phyloP scores from a whole-genome alignment of 2,797 vertebrate genomes.

The Galago senegalensis region DNA sequence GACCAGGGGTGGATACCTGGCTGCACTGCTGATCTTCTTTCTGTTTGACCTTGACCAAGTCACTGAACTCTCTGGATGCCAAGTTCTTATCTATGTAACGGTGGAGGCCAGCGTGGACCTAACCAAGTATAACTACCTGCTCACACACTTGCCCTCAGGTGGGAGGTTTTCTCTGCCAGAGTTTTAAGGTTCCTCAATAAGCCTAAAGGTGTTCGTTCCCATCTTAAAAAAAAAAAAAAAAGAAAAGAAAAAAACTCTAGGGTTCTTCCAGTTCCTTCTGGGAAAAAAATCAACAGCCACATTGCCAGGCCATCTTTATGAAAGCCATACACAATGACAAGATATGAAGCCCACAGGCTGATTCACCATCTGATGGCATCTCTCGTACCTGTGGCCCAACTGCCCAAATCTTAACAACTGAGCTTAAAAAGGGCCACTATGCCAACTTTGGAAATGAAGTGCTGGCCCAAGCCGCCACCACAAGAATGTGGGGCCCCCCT shows the following conservation, averaged over 20 bases:
- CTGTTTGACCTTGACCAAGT: conserved; percentile 18
- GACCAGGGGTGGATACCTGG: too few relatives aligned
- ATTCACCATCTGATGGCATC: neutral
- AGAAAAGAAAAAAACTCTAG: neutral
- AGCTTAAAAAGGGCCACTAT: neutral
- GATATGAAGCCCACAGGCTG: neutral
- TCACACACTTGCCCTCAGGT: neutral
- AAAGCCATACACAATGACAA: conserved; percentile 3
- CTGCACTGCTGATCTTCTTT: neutral
- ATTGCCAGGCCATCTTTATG: neutral
- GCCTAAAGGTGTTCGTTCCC: neutral
- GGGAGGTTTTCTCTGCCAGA: neutral
- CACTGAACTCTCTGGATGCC: neutral
- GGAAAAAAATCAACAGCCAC: neutral
- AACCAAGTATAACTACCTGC: neutral
- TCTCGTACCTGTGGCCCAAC: neutral
- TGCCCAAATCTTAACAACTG: neutral
- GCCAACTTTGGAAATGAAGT: neutral
- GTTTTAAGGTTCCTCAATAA: neutral
- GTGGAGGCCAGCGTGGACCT: neutral
- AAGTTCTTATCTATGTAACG: neutral
- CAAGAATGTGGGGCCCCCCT: neutral
- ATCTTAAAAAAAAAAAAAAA: neutral
- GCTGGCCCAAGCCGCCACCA: neutral
- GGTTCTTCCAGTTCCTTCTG: conserved; percentile 2